Percentiles rank a stretch among this genome's conserved stretches.
phyloP scores from a whole-genome alignment of 2,888 invertebrate species.

The Tryphoninae sp. region DNA sequence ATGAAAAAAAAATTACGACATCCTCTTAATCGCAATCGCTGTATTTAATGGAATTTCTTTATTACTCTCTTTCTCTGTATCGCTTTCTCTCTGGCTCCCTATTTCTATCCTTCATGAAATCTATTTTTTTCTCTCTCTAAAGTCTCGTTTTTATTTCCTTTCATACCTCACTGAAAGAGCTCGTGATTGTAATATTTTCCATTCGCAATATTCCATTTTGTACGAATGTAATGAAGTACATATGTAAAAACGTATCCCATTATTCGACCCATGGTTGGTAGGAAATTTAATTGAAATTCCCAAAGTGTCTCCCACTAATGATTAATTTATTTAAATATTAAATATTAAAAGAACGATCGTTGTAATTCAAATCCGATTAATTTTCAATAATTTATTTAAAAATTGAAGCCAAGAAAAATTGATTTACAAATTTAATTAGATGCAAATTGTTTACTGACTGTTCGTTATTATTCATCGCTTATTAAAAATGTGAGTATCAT shows the following conservation, averaged over 20 bases:
- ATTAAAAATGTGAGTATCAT: too few species aligned
- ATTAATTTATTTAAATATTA: too few species aligned
- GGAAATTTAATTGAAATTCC: background rate
- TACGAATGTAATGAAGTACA: background rate
- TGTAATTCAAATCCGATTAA: too few species aligned
- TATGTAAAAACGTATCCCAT: background rate
- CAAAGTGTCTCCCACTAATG: background rate
- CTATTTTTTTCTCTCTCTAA: background rate
- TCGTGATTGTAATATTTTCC: background rate
- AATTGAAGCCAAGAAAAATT: too few species aligned
- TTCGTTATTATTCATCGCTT: too few species aligned
- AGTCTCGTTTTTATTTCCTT: background rate
- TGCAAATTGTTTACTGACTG: too few species aligned
- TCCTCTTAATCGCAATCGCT: background rate
- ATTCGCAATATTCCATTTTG: background rate
- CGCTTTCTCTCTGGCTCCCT: slow-evolving; percentile 48
- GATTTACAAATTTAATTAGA: too few species aligned
- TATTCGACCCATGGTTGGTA: background rate
- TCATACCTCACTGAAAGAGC: background rate
- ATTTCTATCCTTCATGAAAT: slow-evolving; percentile 59
- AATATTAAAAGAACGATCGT: too few species aligned
- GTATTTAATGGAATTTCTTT: slow-evolving; percentile 26
- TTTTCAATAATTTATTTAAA: too few species aligned
- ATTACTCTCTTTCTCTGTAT: slow-evolving; percentile 22
- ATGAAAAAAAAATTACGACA: slow-evolving; percentile 9